Evolutionary conservation across 2,113 vertebrate genomes (phyloP), one percentile per base, ranked within the genome.

Genomic region (Nerophis lumbriciformis): DNA sequence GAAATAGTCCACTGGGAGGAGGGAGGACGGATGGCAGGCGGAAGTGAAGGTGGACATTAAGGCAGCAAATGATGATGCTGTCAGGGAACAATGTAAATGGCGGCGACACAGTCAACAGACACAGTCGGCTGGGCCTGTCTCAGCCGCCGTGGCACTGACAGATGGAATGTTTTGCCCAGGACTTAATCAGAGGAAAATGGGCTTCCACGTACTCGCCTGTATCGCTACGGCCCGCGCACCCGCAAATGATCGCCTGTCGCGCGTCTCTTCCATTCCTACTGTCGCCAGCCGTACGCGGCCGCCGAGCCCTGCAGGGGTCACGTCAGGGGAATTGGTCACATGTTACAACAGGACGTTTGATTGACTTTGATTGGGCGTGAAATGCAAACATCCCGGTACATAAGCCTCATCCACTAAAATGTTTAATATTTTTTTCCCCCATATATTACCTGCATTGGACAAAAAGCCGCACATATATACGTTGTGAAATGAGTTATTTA

Each of bases 121-220:
- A 94, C 94, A 93, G 90, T 92, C 66, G 92, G 89, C 90, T 93
- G 94, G 71, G 72, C 72, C 76, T 89, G 87, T 90, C 90, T 89
- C 91, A 90, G 89, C 90, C 80, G 88, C 88, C 68, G 75, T 93
- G 94, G 92, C 93, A 93, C 93, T 95, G 94, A 96, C 88, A 93
- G 90, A 96, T 96, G 93, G 90, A 94, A 93, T 94, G 92, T 94
- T 95, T 94, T 94, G 90, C 87, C 87, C 91, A 91, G 91, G 93
- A 94, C 91, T 94, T 95, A 95, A 95, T 94, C 93, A 94, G 93
- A 93, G 92, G 90, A 93, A 85, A 94, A 95, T 93, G 90, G 92
- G 91, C 90, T 94, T 94, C 92, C 92, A 92, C 93, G 90, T 90
- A 92, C 90, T 88, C 71, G 91, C 92, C 91, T 89, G 88, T 89